Conservation (phyloP, 1,140 invertebrate species). For the Leucophenga varia region DNA sequence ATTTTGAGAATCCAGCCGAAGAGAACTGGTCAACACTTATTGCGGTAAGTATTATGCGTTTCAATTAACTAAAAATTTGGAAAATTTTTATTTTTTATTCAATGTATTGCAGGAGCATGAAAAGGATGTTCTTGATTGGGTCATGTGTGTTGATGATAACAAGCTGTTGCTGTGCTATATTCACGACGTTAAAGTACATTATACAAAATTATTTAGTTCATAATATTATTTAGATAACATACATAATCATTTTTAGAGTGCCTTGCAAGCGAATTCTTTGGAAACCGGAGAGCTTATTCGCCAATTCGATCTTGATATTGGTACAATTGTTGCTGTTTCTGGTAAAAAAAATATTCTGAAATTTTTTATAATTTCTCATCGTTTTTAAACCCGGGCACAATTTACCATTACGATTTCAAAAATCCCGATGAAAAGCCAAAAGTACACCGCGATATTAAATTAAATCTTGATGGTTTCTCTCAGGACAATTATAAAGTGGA, state of each 20-base stretch:
- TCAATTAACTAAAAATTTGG: slow-evolving; percentile 1
- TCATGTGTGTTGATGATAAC: slow-evolving; percentile 76
- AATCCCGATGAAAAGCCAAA: slow-evolving; percentile 65
- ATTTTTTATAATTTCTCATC: slow-evolving; percentile 94
- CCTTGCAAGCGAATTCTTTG: slow-evolving; percentile 80
- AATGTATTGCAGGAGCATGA: slow-evolving; percentile 69
- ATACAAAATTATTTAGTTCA: slow-evolving; percentile 3
- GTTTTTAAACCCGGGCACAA: slow-evolving; percentile 84
- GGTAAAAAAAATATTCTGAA: slow-evolving; percentile 83
- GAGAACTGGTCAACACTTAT: slow-evolving; percentile 85
- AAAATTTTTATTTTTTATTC: background rate
- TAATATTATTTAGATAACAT: too few relatives aligned
- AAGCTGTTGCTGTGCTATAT: slow-evolving; percentile 91
- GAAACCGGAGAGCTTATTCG: slow-evolving; percentile 71
- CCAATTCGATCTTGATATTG: slow-evolving; percentile 80
- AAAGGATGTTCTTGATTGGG: slow-evolving; percentile 89
- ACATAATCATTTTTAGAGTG: slow-evolving; percentile 65
- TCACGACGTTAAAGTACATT: slow-evolving; percentile 87
- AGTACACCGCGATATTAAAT: slow-evolving; percentile 66
- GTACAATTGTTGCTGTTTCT: slow-evolving; percentile 80
- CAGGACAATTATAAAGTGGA: slow-evolving; percentile 76
- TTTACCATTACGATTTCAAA: slow-evolving; percentile 84
- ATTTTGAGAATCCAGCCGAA: slow-evolving; percentile 76
- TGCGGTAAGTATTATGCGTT: slow-evolving; percentile 53
- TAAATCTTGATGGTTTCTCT: slow-evolving; percentile 84